Evolutionary conservation across 2,797 vertebrate genomes (phyloP), one percentile per base, ranked within the genome.

Genomic region (Leptatherina wallacei): DNA sequence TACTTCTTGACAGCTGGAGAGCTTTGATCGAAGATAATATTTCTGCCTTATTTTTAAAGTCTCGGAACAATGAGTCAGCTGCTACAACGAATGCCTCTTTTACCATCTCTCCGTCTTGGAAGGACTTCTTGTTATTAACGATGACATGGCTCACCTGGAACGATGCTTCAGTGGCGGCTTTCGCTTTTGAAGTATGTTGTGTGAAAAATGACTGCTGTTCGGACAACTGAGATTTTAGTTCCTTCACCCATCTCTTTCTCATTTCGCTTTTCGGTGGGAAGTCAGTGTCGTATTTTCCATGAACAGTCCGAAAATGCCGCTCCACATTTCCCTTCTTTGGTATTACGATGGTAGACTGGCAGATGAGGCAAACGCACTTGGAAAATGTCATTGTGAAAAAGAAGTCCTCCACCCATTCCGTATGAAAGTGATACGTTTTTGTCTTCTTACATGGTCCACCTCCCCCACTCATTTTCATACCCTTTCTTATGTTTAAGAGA

Each of bases 191-290:
- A 52, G 49, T 52, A 9, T 4, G n/a, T 52, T 52, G 49, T 10
- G 49, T 24, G 49, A 52, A 52, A 14, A 24, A 56, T 30, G n/a
- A 60, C 47, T 72, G 68, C 55, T 67, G 59, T 72, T 35, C 3
- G 1, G 57, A 58, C 20, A 69, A 22, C 65, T 70, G 66, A 0
- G 9, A 74, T 57, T 68, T 67, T 8, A 78, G 32, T 63, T 75
- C 56, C 30, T 58, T 75, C 20, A 61, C 71, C 55, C 65, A 65
- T 72, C 62, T 71, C 59, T 16, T 62, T 83, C 47, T 72, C 60
- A 59, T 55, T 27, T 58, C 33, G 6, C 56, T 65, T 72, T 63
- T 62, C 0, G 13, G 35, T 0, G 30, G 65, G 33, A 64, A 58
- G 27, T 63, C 33, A 3, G 16, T 55, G 68, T 61, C 13, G 2